phyloP scores from a whole-genome alignment of 1,140 invertebrate genomes.

The Neodiprion fabricii region DNA sequence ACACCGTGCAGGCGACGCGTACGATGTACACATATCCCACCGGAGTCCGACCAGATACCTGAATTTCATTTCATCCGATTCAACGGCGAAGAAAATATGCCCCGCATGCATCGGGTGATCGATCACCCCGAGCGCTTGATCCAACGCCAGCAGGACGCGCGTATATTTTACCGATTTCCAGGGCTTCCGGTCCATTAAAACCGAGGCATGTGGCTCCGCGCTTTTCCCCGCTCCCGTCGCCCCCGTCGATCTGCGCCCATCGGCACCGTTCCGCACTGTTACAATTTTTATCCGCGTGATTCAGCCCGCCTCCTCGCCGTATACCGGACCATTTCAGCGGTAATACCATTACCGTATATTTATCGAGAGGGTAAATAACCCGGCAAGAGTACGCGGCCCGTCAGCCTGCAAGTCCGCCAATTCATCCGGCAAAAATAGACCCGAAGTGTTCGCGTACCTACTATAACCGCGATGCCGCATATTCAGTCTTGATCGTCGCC shows the following conservation, averaged over 20 bases:
- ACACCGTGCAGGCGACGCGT: too few relatives aligned
- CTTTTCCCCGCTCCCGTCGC: too few relatives aligned
- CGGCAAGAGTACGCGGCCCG: not conserved
- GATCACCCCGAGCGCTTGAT: too few relatives aligned
- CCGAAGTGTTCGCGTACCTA: not conserved
- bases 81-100: too few relatives aligned
- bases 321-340: not conserved
- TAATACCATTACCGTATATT: conserved; percentile 8
- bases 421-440: conserved; percentile 2
- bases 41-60: not conserved
- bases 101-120: too few relatives aligned
- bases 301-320: not conserved
- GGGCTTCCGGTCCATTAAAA: too few relatives aligned
- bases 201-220: too few relatives aligned
- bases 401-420: not conserved
- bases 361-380: not conserved
- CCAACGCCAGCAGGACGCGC: not conserved
- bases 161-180: not conserved
- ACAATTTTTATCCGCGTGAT: not conserved
- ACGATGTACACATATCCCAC: too few relatives aligned
- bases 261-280: not conserved
- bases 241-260: not conserved
- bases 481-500: too few relatives aligned
- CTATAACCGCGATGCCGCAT: too few relatives aligned
- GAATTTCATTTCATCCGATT: not conserved